Evolutionary conservation across 2,797 vertebrate genomes (phyloP), one percentile per base, ranked within the genome.

Genomic region (Sebastiscus albofasciatus): DNA sequence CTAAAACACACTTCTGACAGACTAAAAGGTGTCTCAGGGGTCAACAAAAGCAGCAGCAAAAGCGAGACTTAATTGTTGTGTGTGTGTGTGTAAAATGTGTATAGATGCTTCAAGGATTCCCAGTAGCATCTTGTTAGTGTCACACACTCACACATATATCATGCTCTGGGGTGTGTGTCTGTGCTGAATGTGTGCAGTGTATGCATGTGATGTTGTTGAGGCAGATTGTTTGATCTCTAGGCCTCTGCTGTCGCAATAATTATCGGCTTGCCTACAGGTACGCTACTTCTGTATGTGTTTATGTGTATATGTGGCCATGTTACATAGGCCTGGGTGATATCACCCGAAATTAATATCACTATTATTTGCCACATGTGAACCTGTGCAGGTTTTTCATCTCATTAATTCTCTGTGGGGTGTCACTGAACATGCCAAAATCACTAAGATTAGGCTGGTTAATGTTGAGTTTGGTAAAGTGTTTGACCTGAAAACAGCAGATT

Each of bases 161-260:
- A 55, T 67, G 83, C 86, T 86, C 29, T 13, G 2, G 36, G 73
- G 65, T 74, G 74, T 82, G 67, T 71, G 71, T 68, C 52, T 52
- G 36, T 64, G 58, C 64, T 68, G 56, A 46, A 59, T 83, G 69
- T 59, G 74, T 72, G 42, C 39, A 12, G 24, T 64, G 72, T 85
- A 89, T 92, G 18, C 4, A 66, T 89, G 87, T 77, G 81, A 75
- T 84, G 89, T 83, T 71, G 67, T 86, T 75, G 55, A 73, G 78
- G 67, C 71, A 42, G 65, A 82, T 84, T 61, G 81, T 94, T 91
- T 92, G 91, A 94, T 93, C 90, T 91, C 67, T 74, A 77, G 83
- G 71, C 84, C 67, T 81, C 68, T 82, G 80, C 68, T 82, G 80
- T 86, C 75, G 82, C 75, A n/a, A 60, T 86, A 86, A 90, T 92